Evolutionary conservation across 2,888 invertebrate genomes (phyloP).

Genomic region (Acleris literana): DNA sequence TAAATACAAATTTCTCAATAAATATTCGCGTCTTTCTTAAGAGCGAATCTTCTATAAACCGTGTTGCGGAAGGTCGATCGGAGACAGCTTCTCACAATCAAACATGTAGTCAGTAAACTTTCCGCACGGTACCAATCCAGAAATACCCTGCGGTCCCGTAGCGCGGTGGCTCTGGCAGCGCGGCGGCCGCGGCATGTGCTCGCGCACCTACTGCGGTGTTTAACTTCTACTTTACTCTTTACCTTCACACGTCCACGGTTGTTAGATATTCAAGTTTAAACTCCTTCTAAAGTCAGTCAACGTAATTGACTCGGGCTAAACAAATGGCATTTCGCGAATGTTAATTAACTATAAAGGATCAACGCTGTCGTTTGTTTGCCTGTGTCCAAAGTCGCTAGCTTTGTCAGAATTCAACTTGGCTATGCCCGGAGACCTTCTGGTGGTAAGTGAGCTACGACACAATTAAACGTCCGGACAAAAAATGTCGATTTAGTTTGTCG

Average conservation of each 20-base stretch:
- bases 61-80: constrained; percentile 66
- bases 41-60: constrained; percentile 48
- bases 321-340: too few relatives aligned
- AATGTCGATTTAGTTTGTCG: too few relatives aligned
- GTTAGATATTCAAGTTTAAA: background rate
- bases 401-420: too few relatives aligned
- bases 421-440: too few relatives aligned
- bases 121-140: constrained; percentile 82
- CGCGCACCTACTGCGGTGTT: constrained; percentile 17
- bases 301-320: too few relatives aligned
- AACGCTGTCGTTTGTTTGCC: too few relatives aligned
- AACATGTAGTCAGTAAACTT: constrained; percentile 75
- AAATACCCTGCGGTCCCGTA: constrained; percentile 71
- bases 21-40: constrained; percentile 44
- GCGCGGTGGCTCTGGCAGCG: constrained; percentile 8
- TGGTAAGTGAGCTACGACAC: too few relatives aligned
- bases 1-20: constrained; percentile 39
- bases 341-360: too few relatives aligned
- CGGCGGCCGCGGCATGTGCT: constrained; percentile 41
- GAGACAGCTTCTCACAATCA: constrained; percentile 60
- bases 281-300: too few relatives aligned
- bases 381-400: too few relatives aligned
- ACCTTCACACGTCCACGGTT: constrained; percentile 9
- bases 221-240: background rate
- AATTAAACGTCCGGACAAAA: too few relatives aligned